phyloP scores from a whole-genome alignment of 2,797 vertebrate genomes.

The Enteromius viviparus region DNA sequence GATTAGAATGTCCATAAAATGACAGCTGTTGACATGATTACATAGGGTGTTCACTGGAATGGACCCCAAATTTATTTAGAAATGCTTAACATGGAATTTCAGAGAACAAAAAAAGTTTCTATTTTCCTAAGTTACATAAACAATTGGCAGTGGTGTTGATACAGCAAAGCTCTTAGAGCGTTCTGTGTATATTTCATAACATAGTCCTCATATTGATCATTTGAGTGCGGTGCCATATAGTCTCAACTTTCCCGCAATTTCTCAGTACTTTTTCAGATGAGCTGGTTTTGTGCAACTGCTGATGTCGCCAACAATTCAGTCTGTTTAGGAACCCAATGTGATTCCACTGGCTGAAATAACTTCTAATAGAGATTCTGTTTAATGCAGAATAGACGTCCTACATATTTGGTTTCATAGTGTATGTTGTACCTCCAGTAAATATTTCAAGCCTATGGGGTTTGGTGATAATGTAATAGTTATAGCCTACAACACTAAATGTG shows the following conservation, averaged over 20 bases:
- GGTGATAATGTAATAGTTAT: background rate
- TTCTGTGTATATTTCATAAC: background rate
- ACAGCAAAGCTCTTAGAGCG: background rate
- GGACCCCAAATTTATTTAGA: conserved; percentile 6
- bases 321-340: background rate
- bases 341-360: background rate
- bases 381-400: too few relatives aligned
- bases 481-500: background rate
- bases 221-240: background rate
- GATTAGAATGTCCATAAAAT: background rate
- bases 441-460: background rate
- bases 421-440: background rate
- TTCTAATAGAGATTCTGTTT: background rate
- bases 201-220: background rate
- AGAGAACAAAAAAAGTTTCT: background rate
- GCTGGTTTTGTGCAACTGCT: background rate
- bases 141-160: conserved; percentile 1
- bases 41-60: background rate
- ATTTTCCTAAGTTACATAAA: background rate
- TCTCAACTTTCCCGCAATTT: background rate
- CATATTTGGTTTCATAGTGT: background rate
- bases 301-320: background rate
- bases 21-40: background rate
- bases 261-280: background rate
- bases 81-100: conserved; percentile 3